Conservation (phyloP, 2,888 invertebrate species). For the Macaria liturata region DNA sequence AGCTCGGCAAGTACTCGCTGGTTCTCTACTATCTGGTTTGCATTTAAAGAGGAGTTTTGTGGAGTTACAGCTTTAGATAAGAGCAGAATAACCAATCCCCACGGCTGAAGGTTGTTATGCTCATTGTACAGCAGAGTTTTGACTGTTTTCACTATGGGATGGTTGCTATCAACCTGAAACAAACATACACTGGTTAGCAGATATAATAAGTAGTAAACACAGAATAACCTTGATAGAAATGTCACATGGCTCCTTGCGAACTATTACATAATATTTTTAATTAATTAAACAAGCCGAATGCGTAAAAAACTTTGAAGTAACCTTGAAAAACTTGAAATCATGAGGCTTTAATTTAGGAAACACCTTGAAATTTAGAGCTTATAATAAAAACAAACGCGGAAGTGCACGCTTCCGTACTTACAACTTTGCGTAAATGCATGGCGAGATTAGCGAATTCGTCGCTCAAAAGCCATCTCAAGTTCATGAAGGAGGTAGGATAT, state of each 20-base stretch:
- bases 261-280: slow-evolving; percentile 46
- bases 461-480: slow-evolving; percentile 84
- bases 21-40: slow-evolving; percentile 80
- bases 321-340: background rate
- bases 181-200: slow-evolving; percentile 17
- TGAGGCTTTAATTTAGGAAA: slow-evolving; percentile 1
- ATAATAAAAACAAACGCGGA: slow-evolving; percentile 18
- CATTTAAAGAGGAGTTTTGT: slow-evolving; percentile 78
- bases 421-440: slow-evolving; percentile 79
- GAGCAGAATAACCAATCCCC: slow-evolving; percentile 92
- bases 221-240: slow-evolving; percentile 46
- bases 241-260: slow-evolving; percentile 29
- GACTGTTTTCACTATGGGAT: slow-evolving; percentile 93
- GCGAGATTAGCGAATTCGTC: slow-evolving; percentile 85
- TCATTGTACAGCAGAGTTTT: slow-evolving; percentile 92
- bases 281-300: background rate
- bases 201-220: background rate
- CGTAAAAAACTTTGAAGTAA: background rate
- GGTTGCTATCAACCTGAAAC: slow-evolving; percentile 89
- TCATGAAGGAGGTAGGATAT: slow-evolving; percentile 84
- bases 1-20: slow-evolving; percentile 85
- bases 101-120: slow-evolving; percentile 92
- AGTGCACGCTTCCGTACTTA: slow-evolving; percentile 49
- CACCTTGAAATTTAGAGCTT: slow-evolving; percentile 1
- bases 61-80: slow-evolving; percentile 89